Evolutionary conservation across 2,888 invertebrate species (phyloP).

Genomic region (Ptychoptera contaminata): DNA sequence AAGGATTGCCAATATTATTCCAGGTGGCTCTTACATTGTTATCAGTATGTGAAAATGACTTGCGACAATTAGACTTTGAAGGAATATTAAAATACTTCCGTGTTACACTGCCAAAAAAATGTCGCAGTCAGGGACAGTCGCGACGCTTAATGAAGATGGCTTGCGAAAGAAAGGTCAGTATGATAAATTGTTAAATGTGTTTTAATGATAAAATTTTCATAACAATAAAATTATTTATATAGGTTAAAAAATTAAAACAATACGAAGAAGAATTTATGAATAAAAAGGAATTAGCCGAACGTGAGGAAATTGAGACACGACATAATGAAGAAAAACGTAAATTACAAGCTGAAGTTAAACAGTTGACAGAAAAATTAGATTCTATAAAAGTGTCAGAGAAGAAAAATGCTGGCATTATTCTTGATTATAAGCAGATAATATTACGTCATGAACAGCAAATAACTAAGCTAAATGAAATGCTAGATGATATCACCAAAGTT

Average conservation of each 20-base stretch:
- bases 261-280: conserved; percentile 82
- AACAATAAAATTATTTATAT: too few species aligned
- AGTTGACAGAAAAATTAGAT: conserved; percentile 62
- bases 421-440: conserved; percentile 86
- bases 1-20: conserved; percentile 90
- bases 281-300: conserved; percentile 51
- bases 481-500: conserved; percentile 46
- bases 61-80: conserved; percentile 89
- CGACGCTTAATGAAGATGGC: conserved; percentile 80
- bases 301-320: conserved; percentile 44
- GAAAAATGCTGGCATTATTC: conserved; percentile 65
- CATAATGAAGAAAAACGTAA: conserved; percentile 47
- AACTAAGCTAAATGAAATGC: conserved; percentile 41
- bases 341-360: conserved; percentile 30
- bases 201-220: too few species aligned
- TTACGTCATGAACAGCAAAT: conserved; percentile 73
- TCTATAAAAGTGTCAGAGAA: conserved; percentile 57
- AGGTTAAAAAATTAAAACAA: conserved; percentile 74
- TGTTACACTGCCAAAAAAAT: conserved; percentile 91
- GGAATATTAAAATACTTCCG: conserved; percentile 96
- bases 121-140: conserved; percentile 79
- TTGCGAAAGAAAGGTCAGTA: conserved; percentile 58
- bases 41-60: conserved; percentile 79
- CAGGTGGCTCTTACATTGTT: conserved; percentile 90
- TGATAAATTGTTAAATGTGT: too few species aligned